Percentiles rank a stretch among this genome's conserved stretches.
Conservation (phyloP, 2,113 vertebrate species). For the Elanoides forficatus region DNA sequence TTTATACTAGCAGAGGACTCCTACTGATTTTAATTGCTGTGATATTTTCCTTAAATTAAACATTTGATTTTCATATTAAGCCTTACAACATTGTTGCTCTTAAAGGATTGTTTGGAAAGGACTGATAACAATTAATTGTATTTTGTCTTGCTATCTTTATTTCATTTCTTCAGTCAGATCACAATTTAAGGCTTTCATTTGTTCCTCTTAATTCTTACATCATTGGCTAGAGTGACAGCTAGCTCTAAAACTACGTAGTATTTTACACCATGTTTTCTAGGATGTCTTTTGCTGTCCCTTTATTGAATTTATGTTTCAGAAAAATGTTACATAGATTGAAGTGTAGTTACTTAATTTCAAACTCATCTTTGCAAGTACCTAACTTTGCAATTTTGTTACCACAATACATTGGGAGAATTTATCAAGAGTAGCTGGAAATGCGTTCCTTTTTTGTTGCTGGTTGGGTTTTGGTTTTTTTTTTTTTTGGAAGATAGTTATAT, state of each 20-base stretch:
- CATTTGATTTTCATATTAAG: slow-evolving; percentile 58
- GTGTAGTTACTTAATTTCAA: neutral
- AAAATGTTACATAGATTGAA: neutral
- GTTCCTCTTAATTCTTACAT: neutral
- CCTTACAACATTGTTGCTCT: slow-evolving; percentile 15
- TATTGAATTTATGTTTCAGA: neutral
- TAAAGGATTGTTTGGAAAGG: slow-evolving; percentile 22
- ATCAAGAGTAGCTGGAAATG: neutral
- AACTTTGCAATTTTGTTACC: neutral
- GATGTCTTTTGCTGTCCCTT: neutral
- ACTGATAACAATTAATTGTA: neutral
- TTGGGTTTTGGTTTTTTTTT: neutral
- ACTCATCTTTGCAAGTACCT: neutral
- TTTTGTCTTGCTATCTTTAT: slow-evolving; percentile 4
- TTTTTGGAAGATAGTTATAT: neutral
- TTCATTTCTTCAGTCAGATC: neutral
- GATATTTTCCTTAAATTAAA: slow-evolving; percentile 67
- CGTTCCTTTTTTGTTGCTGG: neutral
- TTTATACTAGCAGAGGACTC: slow-evolving; percentile 46
- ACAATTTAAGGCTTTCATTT: neutral
- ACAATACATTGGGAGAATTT: neutral
- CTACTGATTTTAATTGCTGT: slow-evolving; percentile 66
- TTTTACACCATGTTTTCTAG: neutral
- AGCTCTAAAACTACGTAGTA: neutral
- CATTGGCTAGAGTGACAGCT: neutral